Evolutionary conservation across 2,797 vertebrate species (phyloP), one percentile per base, ranked within the genome.

Genomic region (Antennarius maculatus): DNA sequence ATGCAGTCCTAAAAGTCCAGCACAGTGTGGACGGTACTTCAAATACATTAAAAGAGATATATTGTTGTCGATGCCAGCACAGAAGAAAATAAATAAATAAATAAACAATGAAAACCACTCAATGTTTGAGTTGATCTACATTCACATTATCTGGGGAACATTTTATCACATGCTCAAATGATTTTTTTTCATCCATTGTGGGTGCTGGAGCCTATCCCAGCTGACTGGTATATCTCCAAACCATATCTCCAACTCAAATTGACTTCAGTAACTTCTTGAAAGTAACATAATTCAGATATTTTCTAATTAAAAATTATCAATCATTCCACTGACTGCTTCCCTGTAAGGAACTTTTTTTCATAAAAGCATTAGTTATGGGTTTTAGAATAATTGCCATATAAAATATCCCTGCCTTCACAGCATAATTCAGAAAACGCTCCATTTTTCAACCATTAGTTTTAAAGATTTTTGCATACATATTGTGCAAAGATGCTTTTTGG

Each of bases 21-120:
- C 54, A 54, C 1, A 5, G 52, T 63, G 39, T 50, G 54, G 62
- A 88, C 83, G 66, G 64, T 69, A 64, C 89, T 91, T 86, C 71
- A 81, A 18, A 65, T 60, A 78, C 71, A 86, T 83, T 70, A 85
- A 74, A 87, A 77, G 28, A 70, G 69, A 66, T 65, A 57, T 71
- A 58, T 37, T 55, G 64, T 85, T 85, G 80, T 87, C 77, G 71
- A 61, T 76, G 75, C 58, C 54, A 45, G 45, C 59, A 59, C 39
- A 23, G 69, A 72, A 85, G 84, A 79, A 29, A 37, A 70, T 34
- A n/a, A n/a, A n/a, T n/a, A n/a, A n/a, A n/a, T n/a, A n/a, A n/a
- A n/a, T n/a, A n/a, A 48, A 13, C 57, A 75, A 71, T 80, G 66
- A 71, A 74, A 84, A 70, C 64, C 54, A 49, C 53, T 28, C 41